Evolutionary conservation across 2,113 vertebrate species (phyloP), one percentile per base, ranked within the genome.

Genomic region (Trematocara nigrifrons): DNA sequence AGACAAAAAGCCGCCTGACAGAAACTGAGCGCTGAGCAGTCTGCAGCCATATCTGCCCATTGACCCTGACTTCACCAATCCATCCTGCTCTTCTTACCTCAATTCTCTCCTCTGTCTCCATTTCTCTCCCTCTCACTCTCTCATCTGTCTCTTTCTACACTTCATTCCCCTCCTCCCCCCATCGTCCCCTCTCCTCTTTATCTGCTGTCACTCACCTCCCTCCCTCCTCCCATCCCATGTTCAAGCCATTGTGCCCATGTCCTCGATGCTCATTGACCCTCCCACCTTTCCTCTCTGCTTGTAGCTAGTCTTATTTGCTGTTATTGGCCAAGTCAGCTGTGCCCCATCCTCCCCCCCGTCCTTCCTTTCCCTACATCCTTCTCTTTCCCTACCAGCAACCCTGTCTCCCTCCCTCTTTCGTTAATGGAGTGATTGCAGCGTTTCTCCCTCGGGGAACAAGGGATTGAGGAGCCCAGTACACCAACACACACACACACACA

Each of bases 271-370:
- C 89, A 94, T 94, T 94, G 92, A 90, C 88, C 87, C 88, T 35
- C 59, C 80, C 31, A 26, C 77, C 81, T 85, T 87, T 86, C 89
- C 35, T 85, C 88, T 87, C 80, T 87, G 86, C 89, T 92, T 77
- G 86, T 92, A 93, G 92, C 95, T 95, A 95, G 95, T 95, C 94
- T 95, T 92, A 95, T 96, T 96, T 95, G 95, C 92, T 92, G 94
- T 96, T 95, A 96, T 96, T 96, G 95, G 95, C 93, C 85, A 95
- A 93, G 94, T 96, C 95, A 95, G 95, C 94, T 95, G 93, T 91
- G 94, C 89, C 89, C 89, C 56, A 49, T 81, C 84, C 85, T 85
- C 87, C 88, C 91, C 87, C 84, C 87, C 79, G 29, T 12, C 69
- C 53, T 66, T 81, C 16, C 71, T 59, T 57, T 52, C 80, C 42